phyloP scores from a whole-genome alignment of 1,140 invertebrate genomes.

The Tetragonula clypearis region DNA sequence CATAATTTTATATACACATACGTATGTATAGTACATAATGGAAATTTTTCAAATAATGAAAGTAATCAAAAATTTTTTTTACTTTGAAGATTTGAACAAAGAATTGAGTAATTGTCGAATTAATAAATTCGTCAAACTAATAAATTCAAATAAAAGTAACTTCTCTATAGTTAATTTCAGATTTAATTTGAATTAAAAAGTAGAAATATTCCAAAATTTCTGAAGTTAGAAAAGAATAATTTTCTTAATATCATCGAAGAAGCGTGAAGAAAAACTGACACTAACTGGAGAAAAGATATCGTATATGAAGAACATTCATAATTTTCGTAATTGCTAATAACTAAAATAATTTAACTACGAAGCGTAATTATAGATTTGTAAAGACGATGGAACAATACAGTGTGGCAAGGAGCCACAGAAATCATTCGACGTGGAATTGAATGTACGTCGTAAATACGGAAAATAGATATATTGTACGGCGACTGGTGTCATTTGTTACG shows the following conservation, averaged over 20 bases:
- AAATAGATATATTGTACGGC: slow-evolving; percentile 51
- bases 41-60: not conserved
- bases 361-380: not conserved
- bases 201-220: not conserved
- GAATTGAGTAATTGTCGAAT: not conserved
- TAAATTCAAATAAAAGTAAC: not conserved
- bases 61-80: too few relatives aligned
- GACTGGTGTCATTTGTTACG: slow-evolving; percentile 66
- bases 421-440: not conserved
- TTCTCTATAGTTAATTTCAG: too few relatives aligned
- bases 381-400: not conserved
- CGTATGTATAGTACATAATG: not conserved
- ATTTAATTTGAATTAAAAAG: not conserved
- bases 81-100: too few relatives aligned
- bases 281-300: too few relatives aligned
- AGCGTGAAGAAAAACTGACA: too few relatives aligned
- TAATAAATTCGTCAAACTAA: not conserved
- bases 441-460: slow-evolving; percentile 37
- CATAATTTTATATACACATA: too few relatives aligned
- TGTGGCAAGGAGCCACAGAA: not conserved
- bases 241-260: not conserved
- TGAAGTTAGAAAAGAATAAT: not conserved
- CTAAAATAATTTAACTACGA: too few relatives aligned
- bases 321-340: too few relatives aligned
- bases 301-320: too few relatives aligned